These are phyloP conservation scores for Oreonectes daqikongensis DNA, from an alignment of 2,797 vertebrate genomes.

Conservation along the genomic window DNA sequence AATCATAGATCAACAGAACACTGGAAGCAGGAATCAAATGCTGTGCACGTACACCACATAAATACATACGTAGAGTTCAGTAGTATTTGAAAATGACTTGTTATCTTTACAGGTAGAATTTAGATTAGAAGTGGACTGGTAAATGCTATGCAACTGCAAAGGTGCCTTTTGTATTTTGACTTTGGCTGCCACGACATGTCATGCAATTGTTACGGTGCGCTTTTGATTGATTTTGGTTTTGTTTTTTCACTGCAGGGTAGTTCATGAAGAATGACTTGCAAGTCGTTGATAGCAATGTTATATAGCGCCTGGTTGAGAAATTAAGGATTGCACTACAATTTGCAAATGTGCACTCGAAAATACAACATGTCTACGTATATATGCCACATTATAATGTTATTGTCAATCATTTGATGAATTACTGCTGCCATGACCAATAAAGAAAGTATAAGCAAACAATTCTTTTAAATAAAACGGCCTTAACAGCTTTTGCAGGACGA, in stretches of 20 bases:
- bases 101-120: conserved; percentile 1
- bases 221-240: conserved; percentile 13
- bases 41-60: neutral
- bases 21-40: neutral
- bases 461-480: neutral
- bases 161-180: conserved; percentile 13
- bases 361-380: neutral
- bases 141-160: neutral
- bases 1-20: conserved; percentile 18
- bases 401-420: neutral
- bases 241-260: neutral
- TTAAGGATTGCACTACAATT: too few relatives aligned
- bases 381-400: neutral
- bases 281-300: too few relatives aligned
- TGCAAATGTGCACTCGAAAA: neutral
- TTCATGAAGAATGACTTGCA: neutral
- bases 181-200: conserved; percentile 22
- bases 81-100: neutral
- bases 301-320: too few relatives aligned
- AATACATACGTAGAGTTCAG: conserved; percentile 23
- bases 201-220: conserved; percentile 6
- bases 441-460: neutral
- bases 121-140: neutral
- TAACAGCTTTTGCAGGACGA: neutral
- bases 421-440: neutral